A percentile compares a stretch with the other conserved stretches of the same genome.
phyloP scores from a whole-genome alignment of 2,113 vertebrate genomes.

The Prunella fulvescens region DNA sequence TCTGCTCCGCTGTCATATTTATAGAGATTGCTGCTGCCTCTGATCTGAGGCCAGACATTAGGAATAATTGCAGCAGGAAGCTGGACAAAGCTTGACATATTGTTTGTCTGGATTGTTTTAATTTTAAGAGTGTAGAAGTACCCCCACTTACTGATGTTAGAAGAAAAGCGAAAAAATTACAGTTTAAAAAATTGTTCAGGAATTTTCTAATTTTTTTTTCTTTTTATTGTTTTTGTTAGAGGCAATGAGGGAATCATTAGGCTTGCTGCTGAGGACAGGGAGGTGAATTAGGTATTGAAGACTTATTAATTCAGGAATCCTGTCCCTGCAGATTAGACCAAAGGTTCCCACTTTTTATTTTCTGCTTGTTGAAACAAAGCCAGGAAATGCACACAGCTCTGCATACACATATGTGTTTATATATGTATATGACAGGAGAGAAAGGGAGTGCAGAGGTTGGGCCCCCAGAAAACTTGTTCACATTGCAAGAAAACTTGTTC shows the following conservation, averaged over 20 bases:
- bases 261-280: conserved; percentile 7
- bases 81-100: background rate
- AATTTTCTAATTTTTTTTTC: background rate
- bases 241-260: background rate
- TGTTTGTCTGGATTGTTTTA: conserved; percentile 41
- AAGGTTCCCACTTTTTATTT: background rate
- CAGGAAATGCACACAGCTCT: background rate
- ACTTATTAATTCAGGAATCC: conserved; percentile 45
- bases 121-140: background rate
- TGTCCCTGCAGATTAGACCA: background rate
- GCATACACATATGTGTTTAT: background rate
- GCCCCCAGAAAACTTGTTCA: background rate
- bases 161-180: background rate
- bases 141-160: background rate
- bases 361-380: background rate
- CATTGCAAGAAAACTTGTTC: background rate
- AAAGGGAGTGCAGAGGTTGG: background rate
- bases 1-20: background rate
- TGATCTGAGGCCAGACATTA: conserved; percentile 53
- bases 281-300: conserved; percentile 24
- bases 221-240: conserved; percentile 24
- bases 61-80: conserved; percentile 43
- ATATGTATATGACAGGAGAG: background rate
- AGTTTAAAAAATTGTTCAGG: background rate
- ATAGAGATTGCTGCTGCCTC: conserved; percentile 32